Evolutionary conservation across 2,113 vertebrate genomes (phyloP), one percentile per base, ranked within the genome.

Genomic region (Procavia capensis): DNA sequence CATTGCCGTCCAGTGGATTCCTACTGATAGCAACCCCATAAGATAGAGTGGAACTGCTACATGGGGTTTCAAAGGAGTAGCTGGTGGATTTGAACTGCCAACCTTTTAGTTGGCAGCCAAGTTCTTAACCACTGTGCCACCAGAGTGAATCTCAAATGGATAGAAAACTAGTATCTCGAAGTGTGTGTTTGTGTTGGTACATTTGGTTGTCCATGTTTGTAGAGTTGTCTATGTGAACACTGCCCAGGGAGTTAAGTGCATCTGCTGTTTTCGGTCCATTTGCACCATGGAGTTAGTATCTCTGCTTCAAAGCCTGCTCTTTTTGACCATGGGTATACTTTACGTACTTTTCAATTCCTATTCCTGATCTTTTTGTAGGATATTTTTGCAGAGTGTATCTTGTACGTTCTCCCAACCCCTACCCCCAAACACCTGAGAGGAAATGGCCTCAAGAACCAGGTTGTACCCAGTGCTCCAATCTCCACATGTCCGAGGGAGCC

Each of bases 151-250:
- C 10, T 31, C 25, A 68, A 22, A 8, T 1, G n/a, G 61, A 10
- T 5, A 80, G 31, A 47, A 74, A 19, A 34, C 29, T 61, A 61
- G 11, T 81, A 24, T 68, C 43, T 95, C 0, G 45, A 41, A 50
- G 5, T 20, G 0, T 57, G 14, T 54, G 8, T 95, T 85, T 29
- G 22, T 45, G 13, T 80, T 14, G 22, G 10, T 85, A 3, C 6
- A 13, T 3, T 3, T 1, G 19, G 13, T 6, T 66, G 4, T 68
- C 1, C 3, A 2, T 9, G 13, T 81, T 25, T 39, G 59, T 50
- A 68, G 85, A 50, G 1, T 10, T 79, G 31, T 43, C 27, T 59
- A 22, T 36, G 3, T 29, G 6, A 43, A 16, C 6, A 31, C 6
- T 2, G 16, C 36, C 25, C 64, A 16, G 31, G 24, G 34, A 20